These are phyloP conservation scores for Peromyscus nudipes DNA, from an alignment of 2,797 vertebrate species.

Conservation along the genomic window DNA sequence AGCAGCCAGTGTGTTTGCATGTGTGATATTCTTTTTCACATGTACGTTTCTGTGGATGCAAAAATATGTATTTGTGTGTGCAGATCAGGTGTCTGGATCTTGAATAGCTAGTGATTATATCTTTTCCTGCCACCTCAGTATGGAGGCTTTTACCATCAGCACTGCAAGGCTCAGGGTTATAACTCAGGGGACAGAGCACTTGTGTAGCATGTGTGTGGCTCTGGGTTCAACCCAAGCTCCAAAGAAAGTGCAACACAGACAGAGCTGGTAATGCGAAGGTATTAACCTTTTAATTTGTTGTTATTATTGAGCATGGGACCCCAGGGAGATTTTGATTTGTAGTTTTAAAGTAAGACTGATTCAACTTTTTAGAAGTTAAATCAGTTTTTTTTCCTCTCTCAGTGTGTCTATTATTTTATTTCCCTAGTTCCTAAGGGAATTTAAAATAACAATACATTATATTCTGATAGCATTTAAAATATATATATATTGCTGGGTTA, in stretches of 20 bases:
- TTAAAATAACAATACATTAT: not conserved
- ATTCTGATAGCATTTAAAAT: not conserved
- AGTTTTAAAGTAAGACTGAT: slow-evolving; percentile 44
- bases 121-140: not conserved
- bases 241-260: not conserved
- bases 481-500: not conserved
- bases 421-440: not conserved
- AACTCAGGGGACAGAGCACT: not conserved
- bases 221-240: not conserved
- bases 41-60: slow-evolving; percentile 63
- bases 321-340: not conserved
- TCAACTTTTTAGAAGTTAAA: not conserved
- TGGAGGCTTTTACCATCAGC: not conserved
- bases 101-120: not conserved
- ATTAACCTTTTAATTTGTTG: slow-evolving; percentile 4
- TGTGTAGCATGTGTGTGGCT: not conserved
- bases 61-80: slow-evolving; percentile 74
- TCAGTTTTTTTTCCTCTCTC: not conserved
- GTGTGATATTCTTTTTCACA: slow-evolving; percentile 77
- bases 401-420: not conserved
- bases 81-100: slow-evolving; percentile 72
- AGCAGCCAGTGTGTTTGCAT: slow-evolving; percentile 78
- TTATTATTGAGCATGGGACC: not conserved
- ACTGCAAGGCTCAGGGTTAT: not conserved
- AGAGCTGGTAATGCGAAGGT: not conserved